Percentiles rank a stretch among this genome's conserved stretches.
Evolutionary conservation across 2,113 vertebrate genomes (phyloP).

Genomic region (Aramus guarauna): DNA sequence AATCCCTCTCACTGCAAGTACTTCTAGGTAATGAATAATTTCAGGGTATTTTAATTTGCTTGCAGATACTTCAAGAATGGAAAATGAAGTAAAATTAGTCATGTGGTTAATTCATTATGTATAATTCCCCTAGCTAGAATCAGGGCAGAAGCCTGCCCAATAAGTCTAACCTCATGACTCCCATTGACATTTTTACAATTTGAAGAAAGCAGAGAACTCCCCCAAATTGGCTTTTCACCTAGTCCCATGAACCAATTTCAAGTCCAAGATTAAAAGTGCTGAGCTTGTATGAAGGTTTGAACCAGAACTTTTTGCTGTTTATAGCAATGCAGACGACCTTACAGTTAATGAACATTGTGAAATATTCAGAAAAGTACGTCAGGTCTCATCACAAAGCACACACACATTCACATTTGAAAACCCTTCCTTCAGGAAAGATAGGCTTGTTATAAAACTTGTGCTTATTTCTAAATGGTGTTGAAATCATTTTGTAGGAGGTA

Average conservation of each 20-base stretch:
- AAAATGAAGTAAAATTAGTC: conserved; percentile 65
- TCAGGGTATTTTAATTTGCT: conserved; percentile 57
- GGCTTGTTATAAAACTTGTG: not conserved
- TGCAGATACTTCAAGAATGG: conserved; percentile 43
- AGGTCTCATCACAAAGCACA: not conserved
- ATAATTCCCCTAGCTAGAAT: conserved; percentile 54
- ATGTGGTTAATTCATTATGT: conserved; percentile 67
- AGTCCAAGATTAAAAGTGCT: conserved; percentile 15
- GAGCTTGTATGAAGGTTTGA: not conserved
- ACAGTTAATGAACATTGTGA: conserved; percentile 38
- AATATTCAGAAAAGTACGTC: conserved; percentile 14
- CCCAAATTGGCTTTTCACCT: conserved; percentile 20
- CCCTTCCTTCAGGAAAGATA: conserved; percentile 11
- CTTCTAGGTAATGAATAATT: conserved; percentile 44
- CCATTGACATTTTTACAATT: conserved; percentile 46
- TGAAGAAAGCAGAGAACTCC: conserved; percentile 38
- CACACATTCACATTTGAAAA: not conserved
- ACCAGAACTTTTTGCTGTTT: conserved; percentile 42
- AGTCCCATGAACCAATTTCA: conserved; percentile 5
- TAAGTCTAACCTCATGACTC: conserved; percentile 51
- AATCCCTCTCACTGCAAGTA: not conserved
- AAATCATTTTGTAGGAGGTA: not conserved
- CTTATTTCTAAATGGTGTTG: not conserved
- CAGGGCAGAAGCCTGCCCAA: conserved; percentile 29
- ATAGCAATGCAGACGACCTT: not conserved